Conservation (phyloP, 2,113 vertebrate genomes). For the Forbesichthys agassizii region DNA sequence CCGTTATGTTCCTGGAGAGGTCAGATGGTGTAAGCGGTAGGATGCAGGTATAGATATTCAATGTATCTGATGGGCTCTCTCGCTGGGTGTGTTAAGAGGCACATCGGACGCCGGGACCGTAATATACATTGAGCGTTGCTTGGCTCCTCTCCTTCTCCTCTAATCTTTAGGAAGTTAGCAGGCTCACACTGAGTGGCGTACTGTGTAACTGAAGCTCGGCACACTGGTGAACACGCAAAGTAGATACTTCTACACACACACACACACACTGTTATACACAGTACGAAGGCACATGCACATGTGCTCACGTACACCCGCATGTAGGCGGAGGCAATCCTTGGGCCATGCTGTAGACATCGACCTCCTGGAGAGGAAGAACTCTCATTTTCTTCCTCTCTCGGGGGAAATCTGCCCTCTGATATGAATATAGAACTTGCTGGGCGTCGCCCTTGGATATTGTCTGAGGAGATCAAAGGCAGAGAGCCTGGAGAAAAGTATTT, state of each 20-base stretch:
- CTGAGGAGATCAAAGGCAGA: constrained; percentile 67
- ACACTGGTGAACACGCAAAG: background rate
- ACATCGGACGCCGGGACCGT: constrained; percentile 55
- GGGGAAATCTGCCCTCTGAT: constrained; percentile 78
- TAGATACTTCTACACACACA: background rate
- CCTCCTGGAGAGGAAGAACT: constrained; percentile 68
- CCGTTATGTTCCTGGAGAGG: constrained; percentile 60
- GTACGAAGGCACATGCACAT: background rate
- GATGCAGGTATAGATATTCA: constrained; percentile 66
- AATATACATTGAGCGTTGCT: constrained; percentile 50
- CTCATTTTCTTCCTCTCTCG: constrained; percentile 72
- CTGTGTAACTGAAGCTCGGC: background rate
- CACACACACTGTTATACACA: constrained; percentile 5
- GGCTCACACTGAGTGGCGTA: background rate
- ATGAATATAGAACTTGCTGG: constrained; percentile 72
- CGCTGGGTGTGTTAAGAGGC: constrained; percentile 58
- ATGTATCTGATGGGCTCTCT: constrained; percentile 59
- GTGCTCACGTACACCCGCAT: background rate
- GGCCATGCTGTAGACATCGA: constrained; percentile 44
- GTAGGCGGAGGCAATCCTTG: constrained; percentile 58
- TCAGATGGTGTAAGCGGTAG: constrained; percentile 47
- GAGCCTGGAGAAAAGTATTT: constrained; percentile 62
- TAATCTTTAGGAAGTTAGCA: constrained; percentile 26
- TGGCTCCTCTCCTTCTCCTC: constrained; percentile 25
- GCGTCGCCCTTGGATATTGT: constrained; percentile 73